Evolutionary conservation across 2,797 vertebrate genomes (phyloP).

Genomic region (Phaenicophaeus curvirostris): DNA sequence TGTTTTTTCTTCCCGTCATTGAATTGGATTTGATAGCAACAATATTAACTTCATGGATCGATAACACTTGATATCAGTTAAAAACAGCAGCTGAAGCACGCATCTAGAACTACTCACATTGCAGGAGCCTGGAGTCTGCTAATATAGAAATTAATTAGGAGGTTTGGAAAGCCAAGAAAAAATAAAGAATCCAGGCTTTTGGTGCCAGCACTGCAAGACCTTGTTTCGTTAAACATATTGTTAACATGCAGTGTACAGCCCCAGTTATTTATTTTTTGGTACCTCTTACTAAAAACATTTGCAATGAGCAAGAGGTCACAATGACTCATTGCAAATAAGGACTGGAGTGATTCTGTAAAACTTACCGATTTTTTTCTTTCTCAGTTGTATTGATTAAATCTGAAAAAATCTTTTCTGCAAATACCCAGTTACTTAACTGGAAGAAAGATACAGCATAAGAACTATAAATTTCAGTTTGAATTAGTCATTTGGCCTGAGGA

Average conservation of each 20-base stretch:
- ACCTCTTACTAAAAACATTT: background rate
- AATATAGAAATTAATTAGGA: background rate
- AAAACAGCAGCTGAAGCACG: background rate
- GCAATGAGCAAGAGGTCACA: background rate
- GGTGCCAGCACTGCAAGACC: background rate
- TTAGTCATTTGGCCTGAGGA: background rate
- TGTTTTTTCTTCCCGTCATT: background rate
- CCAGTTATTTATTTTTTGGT: background rate
- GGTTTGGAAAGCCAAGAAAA: background rate
- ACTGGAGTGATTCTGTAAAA: conserved; percentile 6
- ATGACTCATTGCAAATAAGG: background rate
- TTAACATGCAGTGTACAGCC: background rate
- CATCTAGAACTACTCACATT: background rate
- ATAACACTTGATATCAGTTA: background rate
- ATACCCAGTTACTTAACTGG: background rate
- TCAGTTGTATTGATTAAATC: conserved; percentile 25
- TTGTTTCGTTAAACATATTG: background rate
- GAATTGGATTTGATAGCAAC: background rate
- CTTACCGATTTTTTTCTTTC: background rate
- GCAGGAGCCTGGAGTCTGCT: background rate
- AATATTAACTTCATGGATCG: background rate
- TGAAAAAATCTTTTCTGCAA: conserved; percentile 13
- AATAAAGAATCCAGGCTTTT: background rate
- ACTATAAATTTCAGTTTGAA: background rate
- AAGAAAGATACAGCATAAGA: background rate